phyloP scores from a whole-genome alignment of 2,797 vertebrate species.

The Anguilla obscura region DNA sequence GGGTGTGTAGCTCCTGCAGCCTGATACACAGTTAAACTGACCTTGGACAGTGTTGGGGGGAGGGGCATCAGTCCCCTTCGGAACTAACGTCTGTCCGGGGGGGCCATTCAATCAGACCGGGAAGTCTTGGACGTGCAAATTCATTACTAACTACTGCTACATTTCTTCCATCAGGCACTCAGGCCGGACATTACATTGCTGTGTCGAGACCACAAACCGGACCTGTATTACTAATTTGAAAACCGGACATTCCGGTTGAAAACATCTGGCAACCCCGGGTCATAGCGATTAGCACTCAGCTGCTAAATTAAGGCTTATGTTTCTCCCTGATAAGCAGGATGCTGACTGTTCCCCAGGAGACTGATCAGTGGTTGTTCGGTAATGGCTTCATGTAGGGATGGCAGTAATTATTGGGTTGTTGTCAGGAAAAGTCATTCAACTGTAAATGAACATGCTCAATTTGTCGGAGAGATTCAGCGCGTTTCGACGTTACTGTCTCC shows the following conservation, averaged over 20 bases:
- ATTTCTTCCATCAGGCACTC: no score
- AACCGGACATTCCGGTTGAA: no score
- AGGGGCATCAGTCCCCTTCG: no score
- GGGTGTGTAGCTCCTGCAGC: not conserved
- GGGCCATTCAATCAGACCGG: no score
- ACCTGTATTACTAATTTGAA: no score
- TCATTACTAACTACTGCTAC: no score
- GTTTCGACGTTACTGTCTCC: not conserved
- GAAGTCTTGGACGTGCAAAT: no score
- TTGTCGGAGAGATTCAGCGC: not conserved
- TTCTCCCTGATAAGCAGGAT: constrained; percentile 17
- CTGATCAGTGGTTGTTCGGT: not conserved
- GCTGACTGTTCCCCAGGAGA: constrained; percentile 2
- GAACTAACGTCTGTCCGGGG: no score
- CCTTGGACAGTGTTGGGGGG: not conserved
- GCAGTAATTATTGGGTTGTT: not conserved
- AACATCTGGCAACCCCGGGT: not conserved
- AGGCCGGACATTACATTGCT: no score
- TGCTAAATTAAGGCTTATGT: not conserved
- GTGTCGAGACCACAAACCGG: no score
- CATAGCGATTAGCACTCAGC: not conserved
- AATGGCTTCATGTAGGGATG: no score
- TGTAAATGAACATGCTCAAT: not conserved
- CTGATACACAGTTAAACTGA: not conserved
- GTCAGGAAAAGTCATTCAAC: not conserved